Conservation (phyloP, 2,113 vertebrate species). For the Calyptommatus sinebrachiatus region DNA sequence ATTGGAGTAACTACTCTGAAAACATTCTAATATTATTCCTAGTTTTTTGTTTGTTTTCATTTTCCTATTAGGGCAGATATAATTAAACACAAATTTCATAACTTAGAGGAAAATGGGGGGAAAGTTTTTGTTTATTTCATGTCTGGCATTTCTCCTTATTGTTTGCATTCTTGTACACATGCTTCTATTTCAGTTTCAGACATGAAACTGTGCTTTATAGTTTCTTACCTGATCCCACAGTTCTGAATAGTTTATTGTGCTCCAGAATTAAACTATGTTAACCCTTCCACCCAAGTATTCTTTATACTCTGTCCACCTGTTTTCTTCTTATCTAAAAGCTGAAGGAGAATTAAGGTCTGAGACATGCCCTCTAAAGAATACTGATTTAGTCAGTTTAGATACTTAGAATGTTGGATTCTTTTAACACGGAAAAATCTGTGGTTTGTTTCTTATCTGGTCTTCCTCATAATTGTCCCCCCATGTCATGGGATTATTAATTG, state of each 20-base stretch:
- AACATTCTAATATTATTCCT: not conserved
- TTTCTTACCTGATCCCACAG: not conserved
- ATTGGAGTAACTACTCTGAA: not conserved
- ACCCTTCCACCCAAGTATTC: not conserved
- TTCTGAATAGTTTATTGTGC: constrained; percentile 2
- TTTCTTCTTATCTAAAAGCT: not conserved
- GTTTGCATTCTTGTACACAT: constrained; percentile 20
- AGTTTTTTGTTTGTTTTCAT: not conserved
- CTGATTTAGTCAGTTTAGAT: not conserved
- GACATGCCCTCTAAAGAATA: not conserved
- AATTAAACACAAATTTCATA: not conserved
- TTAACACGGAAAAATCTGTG: not conserved
- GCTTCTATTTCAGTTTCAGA: not conserved
- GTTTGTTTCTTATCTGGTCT: constrained; percentile 22
- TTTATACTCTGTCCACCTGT: not conserved
- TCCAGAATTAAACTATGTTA: not conserved
- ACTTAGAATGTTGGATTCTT: constrained; percentile 16
- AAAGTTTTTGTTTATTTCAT: too few species aligned
- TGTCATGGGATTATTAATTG: constrained; percentile 40
- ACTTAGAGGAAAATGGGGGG: not conserved
- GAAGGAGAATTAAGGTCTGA: not conserved
- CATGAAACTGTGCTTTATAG: not conserved
- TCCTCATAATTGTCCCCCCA: constrained; percentile 22
- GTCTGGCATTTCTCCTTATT: not conserved
- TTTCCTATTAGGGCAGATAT: not conserved